Percentiles rank a stretch among this genome's conserved stretches.
Evolutionary conservation across 37 sponge, comb jelly and placozoan genomes (phyloP).

Genomic region (Beroe ovata): DNA sequence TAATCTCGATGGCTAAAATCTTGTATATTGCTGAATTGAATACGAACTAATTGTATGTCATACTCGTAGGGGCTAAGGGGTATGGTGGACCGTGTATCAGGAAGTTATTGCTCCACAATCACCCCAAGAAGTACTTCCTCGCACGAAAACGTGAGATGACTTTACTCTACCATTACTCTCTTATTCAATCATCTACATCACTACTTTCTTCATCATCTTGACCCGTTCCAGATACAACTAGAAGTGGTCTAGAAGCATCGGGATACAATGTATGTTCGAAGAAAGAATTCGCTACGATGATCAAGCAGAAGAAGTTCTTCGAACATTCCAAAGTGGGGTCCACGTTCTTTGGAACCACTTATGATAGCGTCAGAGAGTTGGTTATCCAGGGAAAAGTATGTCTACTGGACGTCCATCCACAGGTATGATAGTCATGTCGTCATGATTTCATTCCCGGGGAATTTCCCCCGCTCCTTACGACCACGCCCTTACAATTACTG

Average conservation of each 20-base stretch:
- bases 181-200: too few species aligned
- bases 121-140: constrained; percentile 26
- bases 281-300: constrained; percentile 17
- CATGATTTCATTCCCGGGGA: too few species aligned
- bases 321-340: constrained; percentile 1
- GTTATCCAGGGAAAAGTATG: constrained; percentile 1
- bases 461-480: too few species aligned
- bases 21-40: too few species aligned
- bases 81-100: constrained; percentile 39
- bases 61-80: constrained; percentile 30
- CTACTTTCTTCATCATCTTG: too few species aligned
- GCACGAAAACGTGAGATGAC: constrained; percentile 21
- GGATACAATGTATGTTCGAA: constrained; percentile 34
- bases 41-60: too few species aligned
- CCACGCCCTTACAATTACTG: too few species aligned
- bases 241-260: background rate
- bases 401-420: constrained; percentile 51
- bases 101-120: background rate
- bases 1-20: too few species aligned
- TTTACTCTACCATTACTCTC: background rate
- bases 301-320: background rate
- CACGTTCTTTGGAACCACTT: constrained; percentile 9
- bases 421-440: too few species aligned
- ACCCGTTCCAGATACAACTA: constrained; percentile 34
- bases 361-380: constrained; percentile 24